A percentile compares a stretch with the other conserved stretches of the same genome.
phyloP scores from a whole-genome alignment of 2,888 invertebrate genomes.

The Poecilobothrus nobilitatus region DNA sequence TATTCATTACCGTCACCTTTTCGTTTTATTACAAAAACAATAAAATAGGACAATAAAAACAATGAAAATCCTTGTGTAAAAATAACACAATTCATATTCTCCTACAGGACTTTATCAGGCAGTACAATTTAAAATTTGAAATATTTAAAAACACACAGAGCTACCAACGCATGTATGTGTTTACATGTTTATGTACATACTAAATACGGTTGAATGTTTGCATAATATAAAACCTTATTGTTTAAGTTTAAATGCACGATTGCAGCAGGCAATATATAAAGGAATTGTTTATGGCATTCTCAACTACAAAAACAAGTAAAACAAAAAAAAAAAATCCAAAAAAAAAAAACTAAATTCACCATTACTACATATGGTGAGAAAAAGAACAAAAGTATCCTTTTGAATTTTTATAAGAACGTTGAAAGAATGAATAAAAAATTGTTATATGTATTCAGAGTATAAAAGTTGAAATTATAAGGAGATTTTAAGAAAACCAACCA shows the following conservation, averaged over 20 bases:
- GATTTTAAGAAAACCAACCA: no score
- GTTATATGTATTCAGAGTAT: no score
- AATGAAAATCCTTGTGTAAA: neutral
- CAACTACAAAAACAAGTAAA: neutral
- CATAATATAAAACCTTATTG: neutral
- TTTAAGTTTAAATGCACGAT: neutral
- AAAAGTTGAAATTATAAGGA: no score
- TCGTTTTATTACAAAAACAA: neutral
- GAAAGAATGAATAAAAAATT: neutral
- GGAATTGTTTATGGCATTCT: neutral
- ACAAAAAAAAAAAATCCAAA: neutral
- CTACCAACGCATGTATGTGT: no score
- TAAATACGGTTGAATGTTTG: no score
- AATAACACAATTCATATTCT: neutral
- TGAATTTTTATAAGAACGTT: neutral
- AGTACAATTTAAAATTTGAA: no score
- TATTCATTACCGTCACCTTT: slow-evolving; percentile 6
- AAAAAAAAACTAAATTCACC: neutral
- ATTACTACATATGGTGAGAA: no score
- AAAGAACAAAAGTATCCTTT: neutral
- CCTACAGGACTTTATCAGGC: neutral
- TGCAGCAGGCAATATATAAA: neutral
- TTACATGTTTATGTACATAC: no score
- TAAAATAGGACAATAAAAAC: neutral
- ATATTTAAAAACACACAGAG: no score